Evolutionary conservation across 1,140 invertebrate genomes (phyloP), one percentile per base, ranked within the genome.

Genomic region (Eulimnadia texana): DNA sequence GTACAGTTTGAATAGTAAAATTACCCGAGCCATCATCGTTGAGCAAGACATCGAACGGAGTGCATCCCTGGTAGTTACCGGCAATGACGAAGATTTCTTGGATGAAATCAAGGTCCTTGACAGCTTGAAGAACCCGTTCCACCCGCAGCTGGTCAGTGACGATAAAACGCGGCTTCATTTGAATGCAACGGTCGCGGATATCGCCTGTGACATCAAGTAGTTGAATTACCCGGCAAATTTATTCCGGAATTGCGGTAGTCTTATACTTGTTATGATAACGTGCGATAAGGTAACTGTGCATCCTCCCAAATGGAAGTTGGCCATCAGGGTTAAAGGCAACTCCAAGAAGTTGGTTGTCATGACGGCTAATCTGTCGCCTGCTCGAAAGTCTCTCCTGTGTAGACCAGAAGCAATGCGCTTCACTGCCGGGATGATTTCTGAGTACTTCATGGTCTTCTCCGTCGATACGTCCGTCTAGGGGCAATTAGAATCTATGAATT

Each of bases 331-430:
- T 9, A 60, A 24, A 10, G 58, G 58, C 49, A 51, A 22, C 10
- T 60, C 58, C 19, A 51, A 27, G 23, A 25, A 28, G 28, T 60
- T 60, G 58, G 42, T 13, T 3, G 29, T 19, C 9, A 27, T 51
- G 10, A 60, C 0, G 47, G 24, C 22, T 24, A 60, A 22, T 23
- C 6, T 51, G 28, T 60, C 58, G 19, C 24, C 58, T 24, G 19
- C 23, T n/a, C 24, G 29, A 9, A 60, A 60, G 49, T 49, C 58
- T 60, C 58, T 50, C n/a, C 1, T 60, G 13, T 50, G 47, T 6
- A 60, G 22, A 10, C 47, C 47, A 9, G 58, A 51, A 10, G 58
- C 23, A 19, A 60, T n/a, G 13, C 29, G 47, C 9, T 23, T 27
- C 11, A 60, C 47, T 3, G 9, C 6, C 6, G 11, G 22, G 1